These are phyloP conservation scores for Rhinatrema bivittatum DNA, from an alignment of 2,797 vertebrate genomes.

Conservation along the genomic window DNA sequence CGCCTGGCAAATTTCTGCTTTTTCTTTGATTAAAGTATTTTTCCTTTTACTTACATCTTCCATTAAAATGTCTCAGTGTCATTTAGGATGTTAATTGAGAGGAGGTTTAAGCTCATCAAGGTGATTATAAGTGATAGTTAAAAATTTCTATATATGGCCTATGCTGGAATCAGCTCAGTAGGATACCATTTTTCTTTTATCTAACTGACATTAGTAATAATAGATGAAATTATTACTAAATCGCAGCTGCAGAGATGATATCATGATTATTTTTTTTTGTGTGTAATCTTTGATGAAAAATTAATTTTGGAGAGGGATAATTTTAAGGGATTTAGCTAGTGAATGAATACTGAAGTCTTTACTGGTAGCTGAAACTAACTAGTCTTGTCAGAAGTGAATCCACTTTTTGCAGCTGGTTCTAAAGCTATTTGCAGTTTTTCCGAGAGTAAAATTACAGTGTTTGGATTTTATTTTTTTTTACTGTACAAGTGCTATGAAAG, in stretches of 20 bases:
- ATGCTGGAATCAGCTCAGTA: slow-evolving; percentile 75
- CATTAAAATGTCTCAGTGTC: slow-evolving; percentile 82
- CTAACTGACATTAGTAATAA: slow-evolving; percentile 84
- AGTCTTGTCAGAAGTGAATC: slow-evolving; percentile 65
- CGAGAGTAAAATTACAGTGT: slow-evolving; percentile 54
- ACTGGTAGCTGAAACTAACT: slow-evolving; percentile 73
- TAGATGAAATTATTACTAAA: slow-evolving; percentile 83
- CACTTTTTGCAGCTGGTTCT: slow-evolving; percentile 68
- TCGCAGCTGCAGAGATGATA: slow-evolving; percentile 82
- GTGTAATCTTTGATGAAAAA: slow-evolving; percentile 72
- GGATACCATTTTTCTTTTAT: slow-evolving; percentile 84
- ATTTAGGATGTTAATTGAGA: slow-evolving; percentile 94
- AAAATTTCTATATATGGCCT: slow-evolving; percentile 88
- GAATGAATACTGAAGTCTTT: slow-evolving; percentile 67
- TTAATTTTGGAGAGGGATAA: slow-evolving; percentile 73
- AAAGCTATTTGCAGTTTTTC: slow-evolving; percentile 64
- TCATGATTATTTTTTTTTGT: slow-evolving; percentile 81
- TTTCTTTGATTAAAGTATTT: slow-evolving; percentile 67
- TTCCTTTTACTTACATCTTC: slow-evolving; percentile 72
- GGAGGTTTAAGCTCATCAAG: slow-evolving; percentile 88
- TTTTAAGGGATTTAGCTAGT: slow-evolving; percentile 79
- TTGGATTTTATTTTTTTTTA: slow-evolving; percentile 66
- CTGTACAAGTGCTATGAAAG: slow-evolving; percentile 45
- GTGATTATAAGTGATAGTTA: slow-evolving; percentile 91
- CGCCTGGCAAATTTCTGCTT: slow-evolving; percentile 36